Conservation (phyloP, 1,140 invertebrate genomes). For the Caerostris extrusa region DNA sequence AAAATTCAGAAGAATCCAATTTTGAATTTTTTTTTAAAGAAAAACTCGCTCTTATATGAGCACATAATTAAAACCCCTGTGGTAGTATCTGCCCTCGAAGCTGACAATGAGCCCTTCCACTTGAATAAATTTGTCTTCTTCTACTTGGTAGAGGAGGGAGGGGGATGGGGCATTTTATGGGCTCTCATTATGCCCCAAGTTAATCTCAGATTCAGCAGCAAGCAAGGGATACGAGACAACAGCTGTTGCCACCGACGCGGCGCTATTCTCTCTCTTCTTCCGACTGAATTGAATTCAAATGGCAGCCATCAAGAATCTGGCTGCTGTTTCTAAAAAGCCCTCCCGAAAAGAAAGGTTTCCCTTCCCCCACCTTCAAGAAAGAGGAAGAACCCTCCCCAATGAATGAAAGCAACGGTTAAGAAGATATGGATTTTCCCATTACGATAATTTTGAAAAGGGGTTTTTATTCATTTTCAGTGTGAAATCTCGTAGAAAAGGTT, state of each 20-base stretch:
- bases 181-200: slow-evolving; percentile 29
- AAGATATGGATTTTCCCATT: background rate
- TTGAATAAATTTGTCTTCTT: slow-evolving; percentile 28
- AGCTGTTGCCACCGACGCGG: slow-evolving; percentile 65
- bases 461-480: no score
- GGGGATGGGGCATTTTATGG: slow-evolving; percentile 14
- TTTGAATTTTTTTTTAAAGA: no score
- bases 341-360: slow-evolving; percentile 26
- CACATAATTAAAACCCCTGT: slow-evolving; percentile 46
- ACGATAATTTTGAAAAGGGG: background rate
- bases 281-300: slow-evolving; percentile 39
- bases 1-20: no score
- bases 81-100: background rate
- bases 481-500: no score
- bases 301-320: slow-evolving; percentile 54
- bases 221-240: slow-evolving; percentile 23
- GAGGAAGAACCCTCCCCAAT: background rate
- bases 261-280: background rate
- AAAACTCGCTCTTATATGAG: background rate
- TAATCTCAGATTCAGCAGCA: slow-evolving; percentile 43
- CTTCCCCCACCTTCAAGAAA: background rate
- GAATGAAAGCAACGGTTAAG: slow-evolving; percentile 26
- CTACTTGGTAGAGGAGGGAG: background rate
- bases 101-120: background rate
- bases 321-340: background rate